phyloP scores from a whole-genome alignment of 2,888 invertebrate genomes.

The Leptinotarsa juncta region DNA sequence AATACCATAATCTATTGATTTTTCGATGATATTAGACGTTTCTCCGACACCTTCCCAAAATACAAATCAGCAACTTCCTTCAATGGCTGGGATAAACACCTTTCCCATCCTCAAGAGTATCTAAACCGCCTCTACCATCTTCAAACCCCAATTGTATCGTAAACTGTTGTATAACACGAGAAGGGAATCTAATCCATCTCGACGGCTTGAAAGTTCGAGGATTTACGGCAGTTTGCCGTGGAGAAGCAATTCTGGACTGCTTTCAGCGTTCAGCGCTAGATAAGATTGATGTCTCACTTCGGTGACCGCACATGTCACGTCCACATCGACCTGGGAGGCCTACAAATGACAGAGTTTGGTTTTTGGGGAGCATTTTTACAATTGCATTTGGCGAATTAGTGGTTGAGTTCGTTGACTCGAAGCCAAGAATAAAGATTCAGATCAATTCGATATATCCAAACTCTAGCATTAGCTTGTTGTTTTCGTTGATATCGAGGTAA shows the following conservation, averaged over 20 bases:
- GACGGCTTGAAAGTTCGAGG: slow-evolving; percentile 57
- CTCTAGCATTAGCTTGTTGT: no score
- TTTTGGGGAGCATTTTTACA: not conserved
- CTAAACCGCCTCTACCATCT: slow-evolving; percentile 14
- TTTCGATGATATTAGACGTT: no score
- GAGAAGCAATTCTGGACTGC: slow-evolving; percentile 56
- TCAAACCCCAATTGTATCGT: slow-evolving; percentile 58
- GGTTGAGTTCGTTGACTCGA: not conserved
- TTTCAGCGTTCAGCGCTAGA: slow-evolving; percentile 42
- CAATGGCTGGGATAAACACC: not conserved
- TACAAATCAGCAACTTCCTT: not conserved
- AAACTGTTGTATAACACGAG: slow-evolving; percentile 61
- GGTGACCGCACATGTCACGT: slow-evolving; percentile 59
- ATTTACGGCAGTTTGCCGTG: slow-evolving; percentile 56
- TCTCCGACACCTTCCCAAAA: not conserved
- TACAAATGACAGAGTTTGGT: not conserved
- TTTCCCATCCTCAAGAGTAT: not conserved
- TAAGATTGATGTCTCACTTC: slow-evolving; percentile 61
- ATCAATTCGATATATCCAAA: no score
- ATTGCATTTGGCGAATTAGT: not conserved
- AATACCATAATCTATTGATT: no score
- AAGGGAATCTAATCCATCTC: slow-evolving; percentile 61
- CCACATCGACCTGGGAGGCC: slow-evolving; percentile 23
- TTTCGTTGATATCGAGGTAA: no score
- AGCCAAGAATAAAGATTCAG: no score